phyloP scores from a whole-genome alignment of 2,888 invertebrate species.

The Erpobdella octoculata region DNA sequence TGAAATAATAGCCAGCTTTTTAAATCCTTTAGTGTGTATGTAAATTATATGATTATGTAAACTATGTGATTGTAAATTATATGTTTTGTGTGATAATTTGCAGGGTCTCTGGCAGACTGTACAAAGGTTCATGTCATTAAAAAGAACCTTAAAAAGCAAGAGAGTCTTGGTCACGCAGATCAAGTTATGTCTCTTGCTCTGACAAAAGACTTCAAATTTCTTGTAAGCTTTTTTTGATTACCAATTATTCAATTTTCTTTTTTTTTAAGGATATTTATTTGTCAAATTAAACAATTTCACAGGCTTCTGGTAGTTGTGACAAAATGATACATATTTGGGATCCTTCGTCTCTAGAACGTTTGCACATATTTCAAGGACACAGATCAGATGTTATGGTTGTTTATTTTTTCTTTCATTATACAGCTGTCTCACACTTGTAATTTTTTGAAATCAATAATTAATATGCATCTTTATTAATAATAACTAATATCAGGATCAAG shows the following conservation, averaged over 20 bases:
- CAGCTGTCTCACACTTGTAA: too few relatives aligned
- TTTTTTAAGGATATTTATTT: not conserved
- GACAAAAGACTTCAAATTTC: conserved; percentile 71
- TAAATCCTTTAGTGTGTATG: too few relatives aligned
- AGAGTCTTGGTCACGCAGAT: conserved; percentile 47
- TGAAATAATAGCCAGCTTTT: too few relatives aligned
- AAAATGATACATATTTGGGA: conserved; percentile 75
- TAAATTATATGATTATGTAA: too few relatives aligned
- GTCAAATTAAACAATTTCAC: not conserved
- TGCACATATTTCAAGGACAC: conserved; percentile 67
- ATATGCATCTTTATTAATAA: too few relatives aligned
- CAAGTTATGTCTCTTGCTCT: conserved; percentile 64
- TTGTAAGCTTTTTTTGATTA: conserved; percentile 57
- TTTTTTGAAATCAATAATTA: too few relatives aligned
- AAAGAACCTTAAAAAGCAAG: not conserved
- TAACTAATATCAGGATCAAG: too few relatives aligned
- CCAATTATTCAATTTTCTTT: not conserved
- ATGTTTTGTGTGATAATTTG: not conserved
- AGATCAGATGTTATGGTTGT: conserved; percentile 50
- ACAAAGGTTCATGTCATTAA: conserved; percentile 10
- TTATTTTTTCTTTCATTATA: too few relatives aligned
- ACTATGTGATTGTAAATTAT: not conserved
- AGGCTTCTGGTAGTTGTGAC: conserved; percentile 60
- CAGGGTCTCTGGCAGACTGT: conserved; percentile 19
- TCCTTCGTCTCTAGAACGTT: conserved; percentile 65